Conservation (phyloP, 2,797 vertebrate genomes). For the Micropoecilia bifurca region DNA sequence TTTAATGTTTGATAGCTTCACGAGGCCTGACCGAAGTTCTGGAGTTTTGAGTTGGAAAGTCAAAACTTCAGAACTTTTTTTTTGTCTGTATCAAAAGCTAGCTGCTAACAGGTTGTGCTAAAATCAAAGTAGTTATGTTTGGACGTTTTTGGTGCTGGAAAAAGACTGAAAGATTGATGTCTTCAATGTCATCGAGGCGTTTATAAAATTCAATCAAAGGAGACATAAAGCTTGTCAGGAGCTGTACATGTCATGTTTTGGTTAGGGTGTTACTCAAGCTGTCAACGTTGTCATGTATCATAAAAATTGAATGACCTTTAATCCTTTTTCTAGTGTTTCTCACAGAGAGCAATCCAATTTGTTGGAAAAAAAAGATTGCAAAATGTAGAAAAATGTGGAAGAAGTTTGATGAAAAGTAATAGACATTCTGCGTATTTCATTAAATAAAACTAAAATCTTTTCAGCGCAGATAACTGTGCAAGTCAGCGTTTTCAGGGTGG, state of each 20-base stretch:
- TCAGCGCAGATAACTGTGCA: constrained; percentile 18
- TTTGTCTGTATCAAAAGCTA: neutral
- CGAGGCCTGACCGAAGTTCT: neutral
- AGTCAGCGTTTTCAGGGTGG: constrained; percentile 29
- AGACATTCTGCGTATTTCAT: constrained; percentile 15
- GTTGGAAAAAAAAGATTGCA: no score
- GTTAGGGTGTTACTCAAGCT: neutral
- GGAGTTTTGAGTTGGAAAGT: neutral
- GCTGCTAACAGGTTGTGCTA: neutral
- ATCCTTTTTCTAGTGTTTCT: neutral
- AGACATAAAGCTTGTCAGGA: neutral
- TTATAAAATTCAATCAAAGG: neutral
- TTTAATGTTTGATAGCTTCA: neutral
- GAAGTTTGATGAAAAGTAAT: neutral
- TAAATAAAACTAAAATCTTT: constrained; percentile 24
- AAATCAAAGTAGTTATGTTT: neutral
- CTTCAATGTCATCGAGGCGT: neutral
- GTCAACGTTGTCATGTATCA: neutral
- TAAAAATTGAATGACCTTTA: neutral
- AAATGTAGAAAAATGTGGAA: no score
- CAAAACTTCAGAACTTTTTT: neutral
- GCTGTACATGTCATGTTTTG: neutral
- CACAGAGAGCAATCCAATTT: neutral
- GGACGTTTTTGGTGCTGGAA: neutral
- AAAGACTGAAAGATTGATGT: neutral